These are phyloP conservation scores for Melanchra persicariae DNA, from an alignment of 2,888 invertebrate species.

Conservation along the genomic window DNA sequence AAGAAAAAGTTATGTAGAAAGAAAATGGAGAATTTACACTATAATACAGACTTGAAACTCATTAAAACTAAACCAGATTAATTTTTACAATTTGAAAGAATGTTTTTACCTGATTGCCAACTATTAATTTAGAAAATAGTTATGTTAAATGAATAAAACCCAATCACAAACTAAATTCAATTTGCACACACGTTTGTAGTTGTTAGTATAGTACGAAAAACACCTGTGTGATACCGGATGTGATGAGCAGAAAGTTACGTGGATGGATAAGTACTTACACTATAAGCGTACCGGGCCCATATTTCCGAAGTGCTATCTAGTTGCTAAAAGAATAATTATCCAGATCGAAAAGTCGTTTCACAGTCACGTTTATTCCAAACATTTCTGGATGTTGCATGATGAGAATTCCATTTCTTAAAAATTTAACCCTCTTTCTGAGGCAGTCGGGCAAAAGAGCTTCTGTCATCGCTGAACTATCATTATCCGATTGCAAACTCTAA, in stretches of 20 bases:
- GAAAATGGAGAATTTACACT: constrained; percentile 34
- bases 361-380: too few species aligned
- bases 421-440: too few species aligned
- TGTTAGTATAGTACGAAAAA: constrained; percentile 59
- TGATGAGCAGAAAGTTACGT: constrained; percentile 39
- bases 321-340: too few species aligned
- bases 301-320: constrained; percentile 26
- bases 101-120: constrained; percentile 39
- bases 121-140: constrained; percentile 64
- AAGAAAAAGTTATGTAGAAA: constrained; percentile 22
- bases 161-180: constrained; percentile 49
- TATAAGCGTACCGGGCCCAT: constrained; percentile 19
- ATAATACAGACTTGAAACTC: constrained; percentile 7
- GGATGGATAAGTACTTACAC: constrained; percentile 30
- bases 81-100: constrained; percentile 34
- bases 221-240: constrained; percentile 36
- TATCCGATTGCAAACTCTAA: background rate
- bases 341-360: too few species aligned
- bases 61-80: constrained; percentile 2
- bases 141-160: constrained; percentile 53
- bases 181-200: constrained; percentile 41
- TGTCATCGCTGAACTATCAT: too few species aligned
- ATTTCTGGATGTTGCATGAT: too few species aligned
- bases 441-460: background rate
- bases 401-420: too few species aligned